These are phyloP conservation scores for Drosophila arizonae DNA, from an alignment of 1,140 invertebrate species.

Conservation along the genomic window DNA sequence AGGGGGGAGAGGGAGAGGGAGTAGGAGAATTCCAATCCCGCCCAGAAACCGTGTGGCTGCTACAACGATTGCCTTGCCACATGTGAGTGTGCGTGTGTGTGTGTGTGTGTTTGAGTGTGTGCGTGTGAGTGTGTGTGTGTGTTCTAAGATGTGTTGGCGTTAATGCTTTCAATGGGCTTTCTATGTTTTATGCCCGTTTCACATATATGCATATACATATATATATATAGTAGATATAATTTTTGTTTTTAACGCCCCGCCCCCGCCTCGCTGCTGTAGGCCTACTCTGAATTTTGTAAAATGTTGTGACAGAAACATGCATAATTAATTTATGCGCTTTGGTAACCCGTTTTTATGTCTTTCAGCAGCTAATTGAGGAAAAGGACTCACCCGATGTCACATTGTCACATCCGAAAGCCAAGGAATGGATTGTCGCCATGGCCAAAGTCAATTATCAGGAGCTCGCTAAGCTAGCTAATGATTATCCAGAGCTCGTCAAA, in stretches of 20 bases:
- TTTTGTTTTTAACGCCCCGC: conserved; percentile 30
- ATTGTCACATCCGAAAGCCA: conserved; percentile 86
- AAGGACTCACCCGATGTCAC: conserved; percentile 74
- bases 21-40: not conserved
- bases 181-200: conserved; percentile 71
- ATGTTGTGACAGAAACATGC: conserved; percentile 68
- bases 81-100: conserved; percentile 28
- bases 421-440: conserved; percentile 93
- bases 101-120: conserved; percentile 10
- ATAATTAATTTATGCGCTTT: conserved; percentile 77
- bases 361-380: conserved; percentile 75
- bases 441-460: conserved; percentile 92
- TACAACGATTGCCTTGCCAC: conserved; percentile 48
- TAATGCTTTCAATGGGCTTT: conserved; percentile 81
- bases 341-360: conserved; percentile 42
- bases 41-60: conserved; percentile 43
- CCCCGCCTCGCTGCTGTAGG: conserved; percentile 23
- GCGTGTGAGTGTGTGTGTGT: conserved; percentile 25
- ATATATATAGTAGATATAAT: not conserved
- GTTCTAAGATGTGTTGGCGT: conserved; percentile 75
- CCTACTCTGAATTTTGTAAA: conserved; percentile 20
- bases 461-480: conserved; percentile 90
- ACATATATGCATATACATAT: conserved; percentile 27
- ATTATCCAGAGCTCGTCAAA: conserved; percentile 90
- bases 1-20: too few species aligned